phyloP scores from a whole-genome alignment of 2,888 invertebrate species.

The Melinaea menophilus region DNA sequence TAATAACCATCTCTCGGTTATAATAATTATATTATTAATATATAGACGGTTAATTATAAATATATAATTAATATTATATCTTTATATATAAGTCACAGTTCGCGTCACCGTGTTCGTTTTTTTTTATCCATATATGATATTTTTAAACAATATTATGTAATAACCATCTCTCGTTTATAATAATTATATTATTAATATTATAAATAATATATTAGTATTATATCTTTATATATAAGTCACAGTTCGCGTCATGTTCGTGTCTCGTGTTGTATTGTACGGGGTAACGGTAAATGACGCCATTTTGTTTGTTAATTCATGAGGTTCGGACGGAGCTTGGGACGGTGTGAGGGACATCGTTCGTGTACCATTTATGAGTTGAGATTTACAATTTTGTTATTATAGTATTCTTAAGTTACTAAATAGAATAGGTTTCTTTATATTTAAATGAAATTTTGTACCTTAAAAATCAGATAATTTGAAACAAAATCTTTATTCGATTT shows the following conservation, averaged over 20 bases:
- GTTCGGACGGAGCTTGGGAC: conserved; percentile 16
- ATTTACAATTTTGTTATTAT: too few relatives aligned
- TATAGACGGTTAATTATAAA: too few relatives aligned
- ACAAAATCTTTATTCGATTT: too few relatives aligned
- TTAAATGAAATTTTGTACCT: too few relatives aligned
- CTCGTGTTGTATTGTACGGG: conserved; percentile 50
- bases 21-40: conserved; percentile 2
- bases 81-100: conserved; percentile 32
- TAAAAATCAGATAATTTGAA: too few relatives aligned
- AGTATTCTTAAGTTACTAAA: too few relatives aligned
- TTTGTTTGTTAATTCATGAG: conserved; percentile 71
- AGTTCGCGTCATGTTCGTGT: conserved; percentile 50
- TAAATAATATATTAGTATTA: conserved; percentile 12
- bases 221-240: conserved; percentile 26
- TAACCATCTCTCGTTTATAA: too few relatives aligned
- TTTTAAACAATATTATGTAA: too few relatives aligned
- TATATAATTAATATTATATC: conserved; percentile 5
- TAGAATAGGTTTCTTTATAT: too few relatives aligned
- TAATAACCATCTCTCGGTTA: too few relatives aligned
- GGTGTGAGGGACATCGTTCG: conserved; percentile 5
- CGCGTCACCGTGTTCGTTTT: conserved; percentile 57
- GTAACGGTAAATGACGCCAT: conserved; percentile 66
- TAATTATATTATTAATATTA: conserved; percentile 9
- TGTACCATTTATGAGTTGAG: neutral
- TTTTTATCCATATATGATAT: too few relatives aligned